Base-by-base conservation (phyloP, 2,113 vertebrate genomes). In the Benitochromis conjunctus region DNA sequence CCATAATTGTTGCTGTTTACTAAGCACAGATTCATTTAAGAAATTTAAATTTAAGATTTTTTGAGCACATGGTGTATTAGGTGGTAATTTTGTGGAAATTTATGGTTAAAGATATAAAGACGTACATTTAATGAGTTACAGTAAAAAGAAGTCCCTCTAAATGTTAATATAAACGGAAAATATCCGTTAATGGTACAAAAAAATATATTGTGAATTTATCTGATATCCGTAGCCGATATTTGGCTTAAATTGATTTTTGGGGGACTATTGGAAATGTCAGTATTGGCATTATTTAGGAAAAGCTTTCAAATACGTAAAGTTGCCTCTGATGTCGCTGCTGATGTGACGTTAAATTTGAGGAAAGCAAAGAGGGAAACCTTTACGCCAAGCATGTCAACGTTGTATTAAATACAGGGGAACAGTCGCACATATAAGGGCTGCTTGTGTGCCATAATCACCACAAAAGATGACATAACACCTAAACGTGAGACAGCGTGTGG, bases 101-200 rank as follows among this genome's bases (percentile, higher is more conserved):
- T 34, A 9, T 19, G 29, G 34, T 34, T 34, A 34, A 60, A 2
- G 5, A 60, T 60, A 36, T 19, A 62, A 62, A 7, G 1, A 19
- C 0, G 5, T 62, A 6, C 16, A 62, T 62, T 62, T 36, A 62
- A 62, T 36, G 16, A 36, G 58, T 62, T n/a, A 3, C 31, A 7
- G 58, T 62, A 4, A 62, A 62, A 62, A 62, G 5, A 2, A n/a
- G 5, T 36, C 31, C 18, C 6, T 62, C 9, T 36, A 62, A 62
- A 4, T 62, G 58, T 62, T 62, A 36, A 62, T 11, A 62, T 36
- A 36, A 36, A 62, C 16, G 1, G 31, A n/a, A 62, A 62, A 62
- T 36, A 62, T 62, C 2, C 2, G 16, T 36, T 9, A 36, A 1
- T 34, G 0, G 1, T 19, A 4, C 2, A 11, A 36, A 11, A 11